Evolutionary conservation across 2,797 vertebrate species (phyloP).

Genomic region (Lepilemur ruficaudatus): DNA sequence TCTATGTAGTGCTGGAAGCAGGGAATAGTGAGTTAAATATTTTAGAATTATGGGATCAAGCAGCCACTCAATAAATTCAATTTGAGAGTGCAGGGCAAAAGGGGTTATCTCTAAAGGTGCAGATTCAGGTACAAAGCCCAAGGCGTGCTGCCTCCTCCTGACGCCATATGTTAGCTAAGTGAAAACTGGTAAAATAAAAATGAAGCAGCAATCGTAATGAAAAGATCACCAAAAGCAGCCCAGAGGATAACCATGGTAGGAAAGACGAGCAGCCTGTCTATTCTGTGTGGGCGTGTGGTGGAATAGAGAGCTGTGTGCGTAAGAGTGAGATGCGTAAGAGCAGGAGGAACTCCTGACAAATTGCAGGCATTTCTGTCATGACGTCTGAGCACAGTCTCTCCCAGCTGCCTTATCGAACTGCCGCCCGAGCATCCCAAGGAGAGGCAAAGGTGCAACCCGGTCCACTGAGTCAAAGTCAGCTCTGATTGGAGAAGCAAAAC

Average conservation of each 20-base stretch:
- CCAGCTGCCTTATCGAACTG: neutral
- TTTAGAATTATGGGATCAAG: neutral
- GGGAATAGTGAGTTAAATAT: neutral
- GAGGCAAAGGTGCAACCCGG: neutral
- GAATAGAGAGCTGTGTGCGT: too few relatives aligned
- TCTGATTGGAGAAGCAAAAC: neutral
- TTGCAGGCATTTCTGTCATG: neutral
- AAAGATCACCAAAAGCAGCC: neutral
- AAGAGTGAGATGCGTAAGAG: too few relatives aligned
- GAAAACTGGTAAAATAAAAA: neutral
- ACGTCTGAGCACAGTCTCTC: neutral
- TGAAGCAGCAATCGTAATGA: neutral
- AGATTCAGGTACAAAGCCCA: neutral
- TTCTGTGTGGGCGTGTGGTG: neutral
- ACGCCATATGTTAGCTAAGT: neutral
- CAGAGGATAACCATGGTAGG: too few relatives aligned
- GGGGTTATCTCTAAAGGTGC: neutral
- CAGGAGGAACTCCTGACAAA: too few relatives aligned
- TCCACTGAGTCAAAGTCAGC: neutral
- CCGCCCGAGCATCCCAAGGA: neutral
- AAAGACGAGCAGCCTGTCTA: neutral
- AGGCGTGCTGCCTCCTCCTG: neutral
- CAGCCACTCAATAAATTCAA: neutral
- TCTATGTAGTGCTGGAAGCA: rapidly evolving
- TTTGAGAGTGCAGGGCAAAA: too few relatives aligned